Evolutionary conservation across 2,797 vertebrate genomes (phyloP).

Genomic region (Betta splendens): DNA sequence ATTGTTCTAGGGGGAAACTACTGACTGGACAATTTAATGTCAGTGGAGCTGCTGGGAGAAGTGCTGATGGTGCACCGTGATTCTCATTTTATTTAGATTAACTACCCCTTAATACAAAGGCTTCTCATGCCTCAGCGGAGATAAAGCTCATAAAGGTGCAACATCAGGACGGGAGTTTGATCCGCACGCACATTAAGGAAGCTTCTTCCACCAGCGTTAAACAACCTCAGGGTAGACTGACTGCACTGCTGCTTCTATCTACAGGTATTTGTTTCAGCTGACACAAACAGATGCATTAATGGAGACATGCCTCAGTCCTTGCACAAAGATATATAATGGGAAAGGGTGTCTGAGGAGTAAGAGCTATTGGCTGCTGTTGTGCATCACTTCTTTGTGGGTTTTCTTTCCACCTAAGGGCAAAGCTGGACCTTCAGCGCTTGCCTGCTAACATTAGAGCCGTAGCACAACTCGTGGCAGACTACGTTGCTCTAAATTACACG

Average conservation of each 20-base stretch:
- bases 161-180: constrained; percentile 55
- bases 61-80: constrained; percentile 76
- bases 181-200: constrained; percentile 35
- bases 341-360: constrained; percentile 29
- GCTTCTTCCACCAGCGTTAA: constrained; percentile 18
- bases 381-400: constrained; percentile 35
- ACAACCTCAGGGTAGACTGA: constrained; percentile 6
- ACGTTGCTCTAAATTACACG: constrained; percentile 71
- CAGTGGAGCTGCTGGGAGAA: constrained; percentile 68
- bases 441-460: constrained; percentile 55
- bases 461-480: constrained; percentile 53
- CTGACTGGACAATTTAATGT: constrained; percentile 79
- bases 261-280: constrained; percentile 31
- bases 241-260: background rate
- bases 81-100: constrained; percentile 82
- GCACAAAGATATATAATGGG: constrained; percentile 23
- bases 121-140: constrained; percentile 67
- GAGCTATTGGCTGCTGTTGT: constrained; percentile 21
- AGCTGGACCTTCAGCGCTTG: constrained; percentile 54
- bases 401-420: constrained; percentile 49
- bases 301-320: constrained; percentile 26
- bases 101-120: constrained; percentile 76
- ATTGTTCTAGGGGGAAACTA: constrained; percentile 66
- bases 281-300: constrained; percentile 53
- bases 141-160: constrained; percentile 75